Evolutionary conservation across 2,113 vertebrate species (phyloP), one percentile per base, ranked within the genome.

Genomic region (Pitta sordida): DNA sequence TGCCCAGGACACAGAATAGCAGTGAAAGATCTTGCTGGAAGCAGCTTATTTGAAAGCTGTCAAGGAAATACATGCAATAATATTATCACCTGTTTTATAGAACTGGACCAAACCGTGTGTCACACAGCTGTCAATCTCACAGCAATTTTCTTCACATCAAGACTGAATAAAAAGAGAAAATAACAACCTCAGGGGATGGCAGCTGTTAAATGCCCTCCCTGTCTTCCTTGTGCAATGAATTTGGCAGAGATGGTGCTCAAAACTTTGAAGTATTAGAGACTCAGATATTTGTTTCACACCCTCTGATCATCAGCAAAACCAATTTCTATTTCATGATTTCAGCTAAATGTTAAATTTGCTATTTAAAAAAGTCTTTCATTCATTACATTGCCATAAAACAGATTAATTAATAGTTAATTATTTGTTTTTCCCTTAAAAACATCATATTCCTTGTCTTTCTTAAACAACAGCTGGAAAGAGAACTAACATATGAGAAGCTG

Each of bases 401-500:
- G 1, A 62, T 22, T 48, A 55, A 63, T 34, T 73, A 5, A 58
- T 44, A 34, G 11, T 29, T 46, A 51, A 48, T 62, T 21, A 36
- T 32, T 37, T 59, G 7, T 23, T 30, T 55, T 62, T 55, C 15
- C 21, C 21, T 56, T 60, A 27, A 32, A 85, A 77, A 69, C 55
- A 58, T 32, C 32, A 76, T 88, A 63, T 79, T 71, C 15, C 21
- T 75, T 83, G 70, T 71, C 30, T 69, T 86, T 91, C 18, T 94
- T 65, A 56, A 74, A 78, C 0, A 8, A 27, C 52, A 99, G 98
- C 96, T 99, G 93, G 98, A 99, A 96, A 95, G 96, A 80, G 88
- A 95, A 64, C 62, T 99, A 73, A 98, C 98, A 0, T 98, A 97
- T 15, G 97, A 98, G 73, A 98, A 98, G 37, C 82, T 99, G 76